Evolutionary conservation across 2,888 invertebrate genomes (phyloP), one percentile per base, ranked within the genome.

Genomic region (Hyppa rectilinea): DNA sequence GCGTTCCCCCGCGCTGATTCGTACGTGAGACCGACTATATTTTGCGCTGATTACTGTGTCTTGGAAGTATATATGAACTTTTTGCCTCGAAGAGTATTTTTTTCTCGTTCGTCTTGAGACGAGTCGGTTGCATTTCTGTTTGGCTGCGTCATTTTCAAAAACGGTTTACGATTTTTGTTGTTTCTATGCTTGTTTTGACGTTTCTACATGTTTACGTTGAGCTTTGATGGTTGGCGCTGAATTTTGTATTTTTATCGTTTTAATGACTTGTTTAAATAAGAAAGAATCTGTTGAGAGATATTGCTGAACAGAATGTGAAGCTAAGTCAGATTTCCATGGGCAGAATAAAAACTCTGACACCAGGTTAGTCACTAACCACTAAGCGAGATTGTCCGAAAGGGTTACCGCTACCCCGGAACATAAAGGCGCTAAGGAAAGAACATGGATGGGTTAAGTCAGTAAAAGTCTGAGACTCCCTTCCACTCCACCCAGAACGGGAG

Each of bases 21-120:
- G 94, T 94, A 95, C 95, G 95, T 94, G 95, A 91, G 92, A 86
- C 89, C 85, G 89, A 91, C 91, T 92, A 92, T 92, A 92, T 93
- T 92, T 91, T 87, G 89, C 85, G 88, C 92, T 95, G 94, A 94
- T 95, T 94, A 95, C 92, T 89, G 88, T 88, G 85, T 87, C 88
- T 89, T 85, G 86, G 79, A 84, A 85, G 82, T 82, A 66, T 72
- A 81, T 72, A 83, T 75, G 70, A 78, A 86, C 80, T 86, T 84
- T 85, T 81, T 71, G 70, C 78, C 47, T 68, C 53, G 29, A 45
- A 59, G 45, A 56, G 58, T 36, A 69, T 72, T 79, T 79, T 77
- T 79, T 78, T 71, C 82, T 43, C 49, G n/a, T 38, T 23, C 77
- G 69, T 63, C 71, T 80, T 72, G 59, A 59, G 34, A 55, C 61